phyloP scores from a whole-genome alignment of 2,113 vertebrate species.

The Leuciscus idus region DNA sequence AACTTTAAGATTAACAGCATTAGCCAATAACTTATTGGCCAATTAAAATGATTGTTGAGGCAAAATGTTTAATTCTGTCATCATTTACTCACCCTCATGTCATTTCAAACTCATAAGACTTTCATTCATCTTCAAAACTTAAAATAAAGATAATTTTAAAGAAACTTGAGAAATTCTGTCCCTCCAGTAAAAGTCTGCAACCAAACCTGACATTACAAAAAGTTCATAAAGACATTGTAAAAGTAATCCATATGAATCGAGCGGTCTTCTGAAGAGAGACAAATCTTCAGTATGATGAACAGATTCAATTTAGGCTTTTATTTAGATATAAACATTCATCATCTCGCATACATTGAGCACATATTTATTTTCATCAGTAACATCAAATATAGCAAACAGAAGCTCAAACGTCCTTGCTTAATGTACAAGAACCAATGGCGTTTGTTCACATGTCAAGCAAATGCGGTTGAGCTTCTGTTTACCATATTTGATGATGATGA shows the following conservation, averaged over 20 bases:
- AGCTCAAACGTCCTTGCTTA: neutral
- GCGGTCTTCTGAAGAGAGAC: neutral
- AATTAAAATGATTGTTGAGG: neutral
- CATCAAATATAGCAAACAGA: neutral
- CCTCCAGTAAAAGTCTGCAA: neutral
- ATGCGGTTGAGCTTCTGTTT: neutral
- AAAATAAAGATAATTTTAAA: neutral
- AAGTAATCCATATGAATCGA: neutral
- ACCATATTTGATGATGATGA: no score
- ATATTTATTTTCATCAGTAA: no score
- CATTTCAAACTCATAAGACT: neutral
- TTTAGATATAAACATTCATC: neutral
- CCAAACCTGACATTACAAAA: no score
- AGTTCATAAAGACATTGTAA: no score
- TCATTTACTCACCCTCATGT: neutral
- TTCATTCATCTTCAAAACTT: neutral
- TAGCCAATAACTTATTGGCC: neutral
- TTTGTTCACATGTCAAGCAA: neutral
- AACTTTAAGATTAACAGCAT: neutral
- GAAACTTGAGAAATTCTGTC: neutral
- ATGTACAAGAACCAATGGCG: neutral
- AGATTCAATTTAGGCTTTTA: neutral
- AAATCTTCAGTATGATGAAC: neutral
- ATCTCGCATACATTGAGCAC: neutral
- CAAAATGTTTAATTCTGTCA: neutral